Base-by-base conservation (phyloP, 2,113 vertebrate genomes). In the Grallaria varia region DNA sequence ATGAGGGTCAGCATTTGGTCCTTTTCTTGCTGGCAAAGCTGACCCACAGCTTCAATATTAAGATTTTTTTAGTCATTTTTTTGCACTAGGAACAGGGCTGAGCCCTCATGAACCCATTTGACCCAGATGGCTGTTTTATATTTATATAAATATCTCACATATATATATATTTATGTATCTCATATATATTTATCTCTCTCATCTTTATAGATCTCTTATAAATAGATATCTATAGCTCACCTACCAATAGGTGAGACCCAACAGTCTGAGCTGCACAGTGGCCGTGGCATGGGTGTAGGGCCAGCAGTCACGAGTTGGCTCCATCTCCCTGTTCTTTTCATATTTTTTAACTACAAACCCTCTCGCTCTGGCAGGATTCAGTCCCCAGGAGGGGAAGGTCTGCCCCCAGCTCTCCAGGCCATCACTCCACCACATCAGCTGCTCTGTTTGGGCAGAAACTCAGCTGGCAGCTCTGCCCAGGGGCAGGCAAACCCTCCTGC, bases 281-380 rank as follows among this genome's bases (percentile, higher is more conserved):
- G 90, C 78, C 74, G 76, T 47, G n/a, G 82, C 40, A 44, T 21
- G n/a, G 52, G 9, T 19, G 21, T 20, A 47, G 42, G 71, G 66
- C 63, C 47, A 37, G 62, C 59, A 58, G 8, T 21, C 42, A 24
- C 0, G 0, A 3, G 8, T 47, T 21, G 3, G 5, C 60, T 75
- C 25, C n/a, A 6, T 1, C 1, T 56, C 40, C 39, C 49, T 56
- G 30, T 55, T 10, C 58, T 47, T 50, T 35, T 22, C 49, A 3
- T 2, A 6, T 14, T 90, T 56, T 73, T 3, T 63, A 49, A 67
- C 71, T 78, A 16, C n/a, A n/a, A 44, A 30, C 53, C 5, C 37
- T 25, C 11, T 14, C 0, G 0, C 49, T 60, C 78, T 58, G 39
- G 55, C 42, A 72, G 52, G 18, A 40, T 72, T 28, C 67, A 16